phyloP scores from a whole-genome alignment of 2,113 vertebrate genomes.

The Boulengeromyrus knoepffleri region DNA sequence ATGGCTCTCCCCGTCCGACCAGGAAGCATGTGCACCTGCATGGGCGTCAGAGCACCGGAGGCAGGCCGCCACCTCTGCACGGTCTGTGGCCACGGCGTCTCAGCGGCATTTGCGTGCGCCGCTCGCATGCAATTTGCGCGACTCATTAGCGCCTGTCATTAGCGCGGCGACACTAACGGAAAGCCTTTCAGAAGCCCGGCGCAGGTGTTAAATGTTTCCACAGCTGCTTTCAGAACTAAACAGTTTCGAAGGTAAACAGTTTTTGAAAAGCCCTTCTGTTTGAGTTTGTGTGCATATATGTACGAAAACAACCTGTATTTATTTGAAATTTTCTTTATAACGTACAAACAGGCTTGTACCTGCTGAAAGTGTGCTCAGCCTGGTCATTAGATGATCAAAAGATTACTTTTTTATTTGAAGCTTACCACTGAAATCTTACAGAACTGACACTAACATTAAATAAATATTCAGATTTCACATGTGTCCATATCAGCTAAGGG shows the following conservation, averaged over 20 bases:
- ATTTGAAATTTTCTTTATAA: constrained; percentile 13
- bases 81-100: neutral
- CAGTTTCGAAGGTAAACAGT: neutral
- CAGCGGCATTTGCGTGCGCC: neutral
- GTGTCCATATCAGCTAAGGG: neutral
- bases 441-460: constrained; percentile 11
- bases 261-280: neutral
- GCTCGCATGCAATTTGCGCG: constrained; percentile 18
- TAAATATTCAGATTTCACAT: neutral
- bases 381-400: constrained; percentile 33
- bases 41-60: neutral
- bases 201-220: constrained; percentile 9
- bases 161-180: neutral
- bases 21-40: neutral
- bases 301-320: neutral
- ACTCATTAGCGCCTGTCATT: neutral
- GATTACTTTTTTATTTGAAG: constrained; percentile 39
- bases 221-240: neutral
- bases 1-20: neutral
- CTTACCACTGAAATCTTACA: constrained; percentile 32
- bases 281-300: neutral
- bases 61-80: neutral
- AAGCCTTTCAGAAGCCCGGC: neutral
- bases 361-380: constrained; percentile 24
- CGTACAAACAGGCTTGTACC: constrained; percentile 17